phyloP scores from a whole-genome alignment of 2,113 vertebrate genomes.

The Mormyrus iriodes region DNA sequence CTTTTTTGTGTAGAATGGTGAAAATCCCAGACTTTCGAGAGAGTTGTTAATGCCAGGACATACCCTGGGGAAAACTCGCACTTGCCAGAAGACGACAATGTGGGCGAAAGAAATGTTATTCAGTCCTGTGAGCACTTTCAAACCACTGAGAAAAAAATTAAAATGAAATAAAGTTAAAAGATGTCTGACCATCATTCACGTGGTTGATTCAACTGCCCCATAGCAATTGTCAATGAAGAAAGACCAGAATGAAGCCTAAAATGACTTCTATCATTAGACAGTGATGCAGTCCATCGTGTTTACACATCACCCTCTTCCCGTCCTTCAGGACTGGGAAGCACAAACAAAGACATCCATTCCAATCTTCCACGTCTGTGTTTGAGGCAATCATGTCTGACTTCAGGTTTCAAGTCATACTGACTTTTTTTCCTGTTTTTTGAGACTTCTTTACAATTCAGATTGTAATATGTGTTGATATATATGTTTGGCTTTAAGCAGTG shows the following conservation, averaged over 20 bases:
- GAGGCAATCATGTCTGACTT: neutral
- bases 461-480: neutral
- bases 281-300: constrained; percentile 2
- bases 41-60: neutral
- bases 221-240: neutral
- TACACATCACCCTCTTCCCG: neutral
- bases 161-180: neutral
- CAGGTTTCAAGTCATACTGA: neutral
- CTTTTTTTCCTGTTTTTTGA: neutral
- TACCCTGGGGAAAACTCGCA: constrained; percentile 1
- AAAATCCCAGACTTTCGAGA: neutral
- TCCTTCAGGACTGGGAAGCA: neutral
- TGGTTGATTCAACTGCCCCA: neutral
- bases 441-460: neutral
- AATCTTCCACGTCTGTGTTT: neutral
- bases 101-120: constrained; percentile 10
- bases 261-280: constrained; percentile 6
- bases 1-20: neutral
- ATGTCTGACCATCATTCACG: neutral
- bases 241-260: neutral
- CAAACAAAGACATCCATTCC: neutral
- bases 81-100: neutral
- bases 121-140: neutral
- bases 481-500: neutral
- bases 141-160: neutral